Conservation (phyloP, 2,888 invertebrate species). For the Aproaerema taeniolella region DNA sequence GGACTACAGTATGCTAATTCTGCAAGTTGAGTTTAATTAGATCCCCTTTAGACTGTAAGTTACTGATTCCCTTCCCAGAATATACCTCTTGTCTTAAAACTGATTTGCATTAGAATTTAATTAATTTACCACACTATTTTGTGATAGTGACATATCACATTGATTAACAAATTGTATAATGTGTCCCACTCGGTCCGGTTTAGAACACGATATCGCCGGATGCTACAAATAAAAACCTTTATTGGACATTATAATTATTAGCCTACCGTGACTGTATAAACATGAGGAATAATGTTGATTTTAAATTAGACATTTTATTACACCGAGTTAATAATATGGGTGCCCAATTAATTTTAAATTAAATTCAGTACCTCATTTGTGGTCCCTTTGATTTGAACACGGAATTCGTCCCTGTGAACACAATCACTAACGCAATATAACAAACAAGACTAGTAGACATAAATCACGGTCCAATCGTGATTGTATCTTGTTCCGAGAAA, state of each 20-base stretch:
- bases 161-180: slow-evolving; percentile 11
- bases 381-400: not conserved
- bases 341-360: not conserved
- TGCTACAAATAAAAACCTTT: slow-evolving; percentile 6
- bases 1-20: slow-evolving; percentile 15
- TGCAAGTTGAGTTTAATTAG: slow-evolving; percentile 15
- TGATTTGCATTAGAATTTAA: slow-evolving; percentile 12
- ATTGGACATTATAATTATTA: slow-evolving; percentile 9
- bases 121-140: slow-evolving; percentile 6
- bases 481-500: slow-evolving; percentile 13
- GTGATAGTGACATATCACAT: slow-evolving; percentile 6
- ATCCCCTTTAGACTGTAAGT: slow-evolving; percentile 12
- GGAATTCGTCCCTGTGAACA: not conserved
- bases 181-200: slow-evolving; percentile 6
- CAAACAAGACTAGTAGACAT: slow-evolving; percentile 7
- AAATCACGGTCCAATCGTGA: slow-evolving; percentile 9
- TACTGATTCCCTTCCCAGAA: slow-evolving; percentile 4
- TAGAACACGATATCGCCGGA: slow-evolving; percentile 7
- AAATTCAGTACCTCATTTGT: not conserved
- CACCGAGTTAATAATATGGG: not conserved
- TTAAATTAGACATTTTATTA: not conserved
- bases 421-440: slow-evolving; percentile 7
- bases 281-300: not conserved
- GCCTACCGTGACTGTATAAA: slow-evolving; percentile 7
- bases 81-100: slow-evolving; percentile 4